A percentile compares a stretch with the other conserved stretches of the same genome.
Conservation (phyloP, 2,797 vertebrate species). For the Cichlasoma orientale region DNA sequence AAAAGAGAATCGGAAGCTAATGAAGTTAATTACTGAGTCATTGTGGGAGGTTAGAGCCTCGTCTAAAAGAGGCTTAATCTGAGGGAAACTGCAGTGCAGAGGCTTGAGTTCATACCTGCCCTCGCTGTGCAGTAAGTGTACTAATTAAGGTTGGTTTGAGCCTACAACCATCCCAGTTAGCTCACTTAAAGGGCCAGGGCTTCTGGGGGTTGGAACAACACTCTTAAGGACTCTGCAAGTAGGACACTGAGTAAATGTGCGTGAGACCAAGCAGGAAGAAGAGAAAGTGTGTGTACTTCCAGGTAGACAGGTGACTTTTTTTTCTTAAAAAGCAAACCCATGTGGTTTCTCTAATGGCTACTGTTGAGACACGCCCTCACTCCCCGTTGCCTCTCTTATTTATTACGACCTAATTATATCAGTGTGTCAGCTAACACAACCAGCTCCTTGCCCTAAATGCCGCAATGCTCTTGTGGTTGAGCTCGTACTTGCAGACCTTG, state of each 20-base stretch:
- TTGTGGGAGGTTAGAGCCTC: slow-evolving; percentile 65
- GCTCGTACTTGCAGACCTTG: slow-evolving; percentile 53
- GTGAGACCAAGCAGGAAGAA: slow-evolving; percentile 18
- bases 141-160: slow-evolving; percentile 75
- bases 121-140: slow-evolving; percentile 67
- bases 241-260: slow-evolving; percentile 63
- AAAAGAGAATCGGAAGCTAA: slow-evolving; percentile 64
- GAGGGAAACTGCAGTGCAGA: slow-evolving; percentile 57
- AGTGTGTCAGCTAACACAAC: slow-evolving; percentile 61
- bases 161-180: slow-evolving; percentile 70
- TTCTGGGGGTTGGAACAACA: slow-evolving; percentile 64
- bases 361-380: slow-evolving; percentile 56
- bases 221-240: slow-evolving; percentile 67
- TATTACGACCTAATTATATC: slow-evolving; percentile 79
- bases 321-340: slow-evolving; percentile 46
- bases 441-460: slow-evolving; percentile 73
- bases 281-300: slow-evolving; percentile 35
- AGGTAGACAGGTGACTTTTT: slow-evolving; percentile 55
- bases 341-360: slow-evolving; percentile 67
- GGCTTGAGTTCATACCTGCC: slow-evolving; percentile 62
- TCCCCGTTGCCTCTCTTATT: slow-evolving; percentile 66
- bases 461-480: slow-evolving; percentile 52
- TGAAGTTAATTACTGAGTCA: slow-evolving; percentile 63
- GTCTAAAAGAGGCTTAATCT: slow-evolving; percentile 63
- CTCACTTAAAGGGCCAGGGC: slow-evolving; percentile 72